These are phyloP conservation scores for Galaxea fascicularis DNA, from an alignment of 92 coral and sea anemone genomes.

Conservation along the genomic window DNA sequence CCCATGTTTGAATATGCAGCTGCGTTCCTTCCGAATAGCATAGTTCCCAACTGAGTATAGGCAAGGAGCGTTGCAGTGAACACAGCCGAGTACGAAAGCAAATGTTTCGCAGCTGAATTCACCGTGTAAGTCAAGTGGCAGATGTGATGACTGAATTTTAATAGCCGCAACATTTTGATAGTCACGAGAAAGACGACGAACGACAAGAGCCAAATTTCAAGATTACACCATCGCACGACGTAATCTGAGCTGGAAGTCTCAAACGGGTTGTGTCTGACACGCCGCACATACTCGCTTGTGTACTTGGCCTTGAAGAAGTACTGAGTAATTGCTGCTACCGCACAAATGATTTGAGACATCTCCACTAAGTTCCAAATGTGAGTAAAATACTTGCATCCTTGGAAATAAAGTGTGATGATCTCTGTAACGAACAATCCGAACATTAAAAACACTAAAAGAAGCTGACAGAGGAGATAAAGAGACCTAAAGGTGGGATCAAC, in stretches of 20 bases:
- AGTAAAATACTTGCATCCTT: slow-evolving; percentile 70
- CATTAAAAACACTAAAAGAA: slow-evolving; percentile 66
- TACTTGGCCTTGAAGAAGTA: slow-evolving; percentile 70
- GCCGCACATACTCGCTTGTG: slow-evolving; percentile 70
- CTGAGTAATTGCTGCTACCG: slow-evolving; percentile 70
- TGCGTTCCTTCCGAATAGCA: slow-evolving; percentile 69
- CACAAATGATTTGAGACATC: slow-evolving; percentile 58
- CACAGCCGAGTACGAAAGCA: slow-evolving; percentile 72
- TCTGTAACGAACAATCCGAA: slow-evolving; percentile 65
- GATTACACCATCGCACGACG: slow-evolving; percentile 70
- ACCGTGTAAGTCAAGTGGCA: slow-evolving; percentile 66
- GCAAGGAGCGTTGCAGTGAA: slow-evolving; percentile 72
- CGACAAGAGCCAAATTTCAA: slow-evolving; percentile 75
- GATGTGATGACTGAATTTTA: slow-evolving; percentile 75
- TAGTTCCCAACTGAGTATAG: slow-evolving; percentile 74
- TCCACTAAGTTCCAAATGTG: slow-evolving; percentile 84
- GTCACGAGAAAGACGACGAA: slow-evolving; percentile 78
- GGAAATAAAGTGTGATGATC: slow-evolving; percentile 52
- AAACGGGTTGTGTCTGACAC: slow-evolving; percentile 77
- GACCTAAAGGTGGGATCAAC: slow-evolving; percentile 57
- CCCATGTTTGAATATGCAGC: slow-evolving; percentile 64
- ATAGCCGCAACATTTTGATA: slow-evolving; percentile 67
- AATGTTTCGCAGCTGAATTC: slow-evolving; percentile 52
- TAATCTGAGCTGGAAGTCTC: slow-evolving; percentile 81
- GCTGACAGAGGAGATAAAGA: slow-evolving; percentile 61